Percentiles rank a stretch among this genome's conserved stretches.
phyloP scores from a whole-genome alignment of 2,888 invertebrate genomes.

The Xanthia togata region DNA sequence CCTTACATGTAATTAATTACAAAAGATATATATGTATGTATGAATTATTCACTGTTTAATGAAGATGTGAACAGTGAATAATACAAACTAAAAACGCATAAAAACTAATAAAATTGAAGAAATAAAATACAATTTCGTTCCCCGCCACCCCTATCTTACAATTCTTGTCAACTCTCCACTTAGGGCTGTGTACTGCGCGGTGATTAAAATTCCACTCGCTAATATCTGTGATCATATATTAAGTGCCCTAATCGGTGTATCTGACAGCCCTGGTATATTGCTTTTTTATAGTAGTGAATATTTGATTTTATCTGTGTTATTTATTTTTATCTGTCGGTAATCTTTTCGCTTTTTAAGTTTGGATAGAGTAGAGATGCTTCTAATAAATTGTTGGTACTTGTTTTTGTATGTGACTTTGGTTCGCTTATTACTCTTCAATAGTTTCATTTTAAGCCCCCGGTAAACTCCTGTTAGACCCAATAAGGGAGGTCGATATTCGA shows the following conservation, averaged over 20 bases:
- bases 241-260: slow-evolving; percentile 81
- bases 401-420: not conserved
- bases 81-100: not conserved
- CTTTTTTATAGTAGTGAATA: slow-evolving; percentile 66
- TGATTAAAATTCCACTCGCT: slow-evolving; percentile 85
- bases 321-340: slow-evolving; percentile 45
- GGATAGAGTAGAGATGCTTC: not conserved
- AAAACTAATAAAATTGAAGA: not conserved
- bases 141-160: slow-evolving; percentile 74
- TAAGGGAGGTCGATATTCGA: too few species aligned
- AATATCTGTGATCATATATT: slow-evolving; percentile 85
- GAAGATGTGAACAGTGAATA: too few species aligned
- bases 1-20: too few species aligned
- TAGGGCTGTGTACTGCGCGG: slow-evolving; percentile 74
- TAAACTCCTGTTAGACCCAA: too few species aligned
- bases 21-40: too few species aligned
- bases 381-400: not conserved
- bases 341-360: slow-evolving; percentile 52
- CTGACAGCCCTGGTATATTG: slow-evolving; percentile 74
- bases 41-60: too few species aligned
- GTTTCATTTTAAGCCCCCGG: too few species aligned
- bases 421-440: too few species aligned
- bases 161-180: slow-evolving; percentile 72
- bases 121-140: not conserved
- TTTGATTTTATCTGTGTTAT: slow-evolving; percentile 69